These are phyloP conservation scores for Helicoverpa armigera DNA, from an alignment of 1,140 invertebrate species.

Conservation along the genomic window DNA sequence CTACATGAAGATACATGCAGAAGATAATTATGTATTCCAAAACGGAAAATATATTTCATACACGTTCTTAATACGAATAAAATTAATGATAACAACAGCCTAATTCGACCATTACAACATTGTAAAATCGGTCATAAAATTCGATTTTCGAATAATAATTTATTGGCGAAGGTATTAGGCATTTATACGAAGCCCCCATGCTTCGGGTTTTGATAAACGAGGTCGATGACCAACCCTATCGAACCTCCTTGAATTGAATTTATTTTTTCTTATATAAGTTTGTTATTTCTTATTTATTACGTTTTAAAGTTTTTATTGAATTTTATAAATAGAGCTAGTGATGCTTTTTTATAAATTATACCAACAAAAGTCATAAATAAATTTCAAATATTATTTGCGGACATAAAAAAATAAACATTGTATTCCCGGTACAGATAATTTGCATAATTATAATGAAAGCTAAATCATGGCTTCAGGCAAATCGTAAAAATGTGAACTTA, in stretches of 20 bases:
- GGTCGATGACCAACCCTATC: neutral
- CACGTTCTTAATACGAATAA: neutral
- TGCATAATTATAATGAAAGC: neutral
- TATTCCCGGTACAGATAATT: neutral
- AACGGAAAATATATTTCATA: too few relatives aligned
- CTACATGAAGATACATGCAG: too few relatives aligned
- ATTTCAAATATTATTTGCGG: neutral
- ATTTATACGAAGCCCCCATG: constrained; percentile 15
- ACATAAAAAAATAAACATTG: neutral
- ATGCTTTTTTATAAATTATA: too few relatives aligned
- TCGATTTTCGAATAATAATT: constrained; percentile 9
- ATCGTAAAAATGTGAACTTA: neutral
- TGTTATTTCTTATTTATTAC: too few relatives aligned
- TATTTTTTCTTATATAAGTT: too few relatives aligned
- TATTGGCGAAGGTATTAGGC: constrained; percentile 25
- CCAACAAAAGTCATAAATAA: too few relatives aligned
- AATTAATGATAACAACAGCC: constrained; percentile 4
- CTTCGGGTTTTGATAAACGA: constrained; percentile 28
- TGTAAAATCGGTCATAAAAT: constrained; percentile 29
- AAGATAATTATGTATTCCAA: too few relatives aligned
- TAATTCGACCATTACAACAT: constrained; percentile 29
- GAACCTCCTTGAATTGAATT: neutral
- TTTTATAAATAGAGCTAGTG: too few relatives aligned
- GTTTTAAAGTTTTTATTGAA: too few relatives aligned
- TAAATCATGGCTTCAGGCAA: neutral